Percentiles rank a stretch among this genome's conserved stretches.
phyloP scores from a whole-genome alignment of 1,140 invertebrate species.

The Lithobius niger region DNA sequence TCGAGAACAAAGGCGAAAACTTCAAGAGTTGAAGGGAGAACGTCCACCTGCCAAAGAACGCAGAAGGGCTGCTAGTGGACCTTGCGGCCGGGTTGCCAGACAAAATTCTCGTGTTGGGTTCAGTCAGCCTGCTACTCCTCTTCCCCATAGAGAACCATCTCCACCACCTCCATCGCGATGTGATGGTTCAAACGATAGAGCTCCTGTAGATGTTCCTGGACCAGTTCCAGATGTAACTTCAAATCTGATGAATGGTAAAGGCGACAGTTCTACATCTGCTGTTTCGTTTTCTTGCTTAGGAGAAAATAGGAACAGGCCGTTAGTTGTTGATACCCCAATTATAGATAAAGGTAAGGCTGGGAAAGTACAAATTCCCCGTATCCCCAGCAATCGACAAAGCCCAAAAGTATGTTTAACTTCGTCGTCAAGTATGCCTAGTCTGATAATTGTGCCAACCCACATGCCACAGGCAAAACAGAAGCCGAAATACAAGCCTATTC shows the following conservation, averaged over 20 bases:
- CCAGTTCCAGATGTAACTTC: too few species aligned
- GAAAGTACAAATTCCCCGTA: constrained; percentile 19
- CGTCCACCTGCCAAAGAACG: constrained; percentile 21
- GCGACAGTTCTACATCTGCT: too few species aligned
- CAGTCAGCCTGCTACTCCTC: neutral
- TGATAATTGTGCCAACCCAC: neutral
- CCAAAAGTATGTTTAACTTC: constrained; percentile 9
- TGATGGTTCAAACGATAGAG: constrained; percentile 11
- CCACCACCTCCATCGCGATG: constrained; percentile 8
- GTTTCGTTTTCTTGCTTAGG: too few species aligned
- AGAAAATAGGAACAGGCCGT: too few species aligned
- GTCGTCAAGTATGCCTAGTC: neutral
- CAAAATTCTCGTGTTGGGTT: too few species aligned
- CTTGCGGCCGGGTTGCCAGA: neutral
- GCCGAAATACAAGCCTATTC: constrained; percentile 37
- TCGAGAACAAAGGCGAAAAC: constrained; percentile 54
- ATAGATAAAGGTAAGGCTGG: too few species aligned
- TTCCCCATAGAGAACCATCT: neutral
- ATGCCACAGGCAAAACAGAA: constrained; percentile 15
- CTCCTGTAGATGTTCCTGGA: too few species aligned
- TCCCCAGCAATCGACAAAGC: constrained; percentile 13
- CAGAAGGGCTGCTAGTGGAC: neutral
- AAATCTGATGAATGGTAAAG: too few species aligned
- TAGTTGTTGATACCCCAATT: too few species aligned
- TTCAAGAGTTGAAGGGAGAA: constrained; percentile 37